Conservation (phyloP, 2,888 invertebrate genomes). For the Phymatocera aterrima region DNA sequence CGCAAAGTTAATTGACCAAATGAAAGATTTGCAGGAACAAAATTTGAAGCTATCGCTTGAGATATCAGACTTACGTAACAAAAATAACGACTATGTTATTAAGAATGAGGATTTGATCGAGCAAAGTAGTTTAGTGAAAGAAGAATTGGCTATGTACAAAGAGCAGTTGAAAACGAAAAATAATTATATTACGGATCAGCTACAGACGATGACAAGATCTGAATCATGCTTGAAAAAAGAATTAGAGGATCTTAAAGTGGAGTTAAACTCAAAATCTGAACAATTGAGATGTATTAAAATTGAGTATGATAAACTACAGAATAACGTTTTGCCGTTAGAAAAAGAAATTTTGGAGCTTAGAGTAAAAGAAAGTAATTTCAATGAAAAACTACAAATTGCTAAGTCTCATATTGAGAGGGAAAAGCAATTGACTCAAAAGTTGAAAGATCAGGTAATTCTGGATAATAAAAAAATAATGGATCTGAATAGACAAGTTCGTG, state of each 20-base stretch:
- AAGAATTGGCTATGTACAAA: conserved; percentile 69
- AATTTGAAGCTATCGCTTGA: conserved; percentile 66
- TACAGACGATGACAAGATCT: conserved; percentile 66
- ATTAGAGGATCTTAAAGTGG: conserved; percentile 67
- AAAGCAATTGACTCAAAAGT: conserved; percentile 67
- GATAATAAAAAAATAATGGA: conserved; percentile 81
- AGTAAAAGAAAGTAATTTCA: conserved; percentile 61
- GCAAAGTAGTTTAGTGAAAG: conserved; percentile 67
- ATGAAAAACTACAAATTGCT: conserved; percentile 65
- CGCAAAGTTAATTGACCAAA: conserved; percentile 62
- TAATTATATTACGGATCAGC: conserved; percentile 67
- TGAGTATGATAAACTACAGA: conserved; percentile 68
- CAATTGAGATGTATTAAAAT: conserved; percentile 63
- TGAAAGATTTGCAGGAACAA: conserved; percentile 69
- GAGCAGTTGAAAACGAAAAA: conserved; percentile 70
- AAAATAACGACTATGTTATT: conserved; percentile 62
- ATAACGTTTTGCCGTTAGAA: conserved; percentile 65
- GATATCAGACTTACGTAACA: conserved; percentile 63
- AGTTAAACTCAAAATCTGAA: conserved; percentile 68
- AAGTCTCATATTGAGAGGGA: conserved; percentile 69
- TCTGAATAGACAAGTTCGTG: conserved; percentile 86
- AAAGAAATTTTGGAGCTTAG: conserved; percentile 68
- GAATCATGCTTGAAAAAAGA: conserved; percentile 67
- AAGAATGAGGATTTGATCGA: conserved; percentile 67
- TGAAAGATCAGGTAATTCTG: conserved; percentile 71